These are phyloP conservation scores for Tinamus major DNA, from an alignment of 2,797 vertebrate genomes.

Conservation along the genomic window DNA sequence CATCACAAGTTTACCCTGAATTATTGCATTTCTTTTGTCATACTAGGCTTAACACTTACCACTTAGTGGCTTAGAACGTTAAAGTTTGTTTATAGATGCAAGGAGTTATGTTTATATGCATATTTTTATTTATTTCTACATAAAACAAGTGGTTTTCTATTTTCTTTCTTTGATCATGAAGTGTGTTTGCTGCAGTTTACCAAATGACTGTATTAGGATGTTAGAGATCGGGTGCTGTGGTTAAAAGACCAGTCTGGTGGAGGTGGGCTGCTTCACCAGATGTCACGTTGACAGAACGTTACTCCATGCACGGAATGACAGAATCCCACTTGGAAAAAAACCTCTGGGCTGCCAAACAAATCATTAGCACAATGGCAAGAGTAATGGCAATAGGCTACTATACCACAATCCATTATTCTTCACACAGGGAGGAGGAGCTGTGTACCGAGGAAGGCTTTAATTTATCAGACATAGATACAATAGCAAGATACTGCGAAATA, in stretches of 20 bases:
- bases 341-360: neutral
- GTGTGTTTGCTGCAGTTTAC: neutral
- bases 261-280: neutral
- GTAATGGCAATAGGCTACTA: neutral
- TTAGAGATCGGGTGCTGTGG: neutral
- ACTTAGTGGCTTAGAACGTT: neutral
- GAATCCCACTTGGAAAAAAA: neutral
- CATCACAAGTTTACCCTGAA: neutral
- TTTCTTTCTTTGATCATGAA: neutral
- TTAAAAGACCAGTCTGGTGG: neutral
- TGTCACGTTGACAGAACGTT: rapidly evolving
- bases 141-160: neutral
- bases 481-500: neutral
- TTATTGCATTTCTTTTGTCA: neutral
- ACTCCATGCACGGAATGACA: neutral
- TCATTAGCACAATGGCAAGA: neutral
- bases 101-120: neutral
- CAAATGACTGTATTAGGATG: neutral
- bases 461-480: neutral
- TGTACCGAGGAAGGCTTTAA: neutral
- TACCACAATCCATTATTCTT: neutral
- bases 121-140: neutral
- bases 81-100: neutral
- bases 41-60: neutral
- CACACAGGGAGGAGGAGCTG: neutral